Evolutionary conservation across 1,140 invertebrate species (phyloP).

Genomic region (Sesamia nonagrioides): DNA sequence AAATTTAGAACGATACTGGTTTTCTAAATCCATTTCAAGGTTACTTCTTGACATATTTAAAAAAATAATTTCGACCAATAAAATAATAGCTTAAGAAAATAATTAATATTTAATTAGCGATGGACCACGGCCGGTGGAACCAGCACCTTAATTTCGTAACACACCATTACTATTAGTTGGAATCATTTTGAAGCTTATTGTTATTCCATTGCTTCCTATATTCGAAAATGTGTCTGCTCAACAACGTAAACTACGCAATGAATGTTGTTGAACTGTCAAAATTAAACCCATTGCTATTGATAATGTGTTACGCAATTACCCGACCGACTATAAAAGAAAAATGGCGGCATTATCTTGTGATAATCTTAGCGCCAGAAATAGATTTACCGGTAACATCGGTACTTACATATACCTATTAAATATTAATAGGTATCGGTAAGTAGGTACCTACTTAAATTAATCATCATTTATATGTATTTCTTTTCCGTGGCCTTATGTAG

Average conservation of each 20-base stretch:
- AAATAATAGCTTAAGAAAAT: neutral
- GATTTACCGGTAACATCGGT: conserved; percentile 22
- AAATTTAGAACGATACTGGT: neutral
- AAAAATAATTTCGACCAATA: neutral
- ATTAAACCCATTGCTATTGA: too few relatives aligned
- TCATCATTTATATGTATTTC: neutral
- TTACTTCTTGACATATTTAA: neutral
- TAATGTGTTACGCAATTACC: too few relatives aligned
- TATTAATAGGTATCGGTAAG: neutral
- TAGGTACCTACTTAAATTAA: neutral
- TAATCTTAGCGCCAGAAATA: conserved; percentile 26
- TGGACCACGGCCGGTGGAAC: conserved; percentile 13
- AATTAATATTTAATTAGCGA: conserved; percentile 23
- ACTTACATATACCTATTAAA: too few relatives aligned
- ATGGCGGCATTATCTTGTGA: neutral
- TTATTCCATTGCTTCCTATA: too few relatives aligned
- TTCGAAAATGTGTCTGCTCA: too few relatives aligned
- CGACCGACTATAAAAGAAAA: conserved; percentile 17
- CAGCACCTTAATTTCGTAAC: too few relatives aligned
- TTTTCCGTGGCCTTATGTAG: neutral
- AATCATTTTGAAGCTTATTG: too few relatives aligned
- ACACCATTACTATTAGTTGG: too few relatives aligned
- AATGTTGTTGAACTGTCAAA: too few relatives aligned
- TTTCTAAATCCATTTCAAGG: neutral
- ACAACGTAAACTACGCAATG: too few relatives aligned